Conservation (phyloP, 1,140 invertebrate species). For the Teleogryllus occipitalis region DNA sequence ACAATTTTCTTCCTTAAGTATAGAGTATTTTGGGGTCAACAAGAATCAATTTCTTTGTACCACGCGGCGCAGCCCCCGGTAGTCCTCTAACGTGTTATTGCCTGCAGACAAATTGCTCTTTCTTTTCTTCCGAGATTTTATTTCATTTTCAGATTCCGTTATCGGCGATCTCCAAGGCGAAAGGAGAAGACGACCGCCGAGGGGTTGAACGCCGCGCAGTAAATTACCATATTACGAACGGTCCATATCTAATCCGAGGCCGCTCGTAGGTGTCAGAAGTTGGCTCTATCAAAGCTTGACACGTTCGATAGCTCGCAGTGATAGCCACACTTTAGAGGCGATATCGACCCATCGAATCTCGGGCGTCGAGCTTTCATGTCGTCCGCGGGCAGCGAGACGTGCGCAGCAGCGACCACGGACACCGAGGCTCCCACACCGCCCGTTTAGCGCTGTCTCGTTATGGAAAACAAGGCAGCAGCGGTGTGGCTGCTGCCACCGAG, state of each 20-base stretch:
- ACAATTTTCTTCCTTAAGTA: neutral
- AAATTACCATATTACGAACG: slow-evolving; percentile 1
- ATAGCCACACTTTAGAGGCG: neutral
- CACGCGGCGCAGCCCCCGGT: neutral
- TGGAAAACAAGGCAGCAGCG: neutral
- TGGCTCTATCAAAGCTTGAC: slow-evolving; percentile 3
- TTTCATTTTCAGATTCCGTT: slow-evolving; percentile 5
- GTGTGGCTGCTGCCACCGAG: no score
- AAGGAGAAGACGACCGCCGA: neutral
- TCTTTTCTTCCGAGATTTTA: slow-evolving; percentile 5
- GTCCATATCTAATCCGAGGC: neutral
- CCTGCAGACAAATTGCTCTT: neutral
- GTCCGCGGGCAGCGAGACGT: neutral
- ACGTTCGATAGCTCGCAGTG: slow-evolving; percentile 3
- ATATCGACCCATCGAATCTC: neutral
- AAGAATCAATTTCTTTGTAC: slow-evolving; percentile 1
- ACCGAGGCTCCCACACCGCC: no score
- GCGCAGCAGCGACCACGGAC: no score
- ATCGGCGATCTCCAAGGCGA: neutral
- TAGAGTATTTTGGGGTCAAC: neutral
- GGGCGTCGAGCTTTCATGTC: slow-evolving; percentile 2
- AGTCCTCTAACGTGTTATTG: neutral
- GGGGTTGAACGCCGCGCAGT: neutral
- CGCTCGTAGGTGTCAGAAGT: slow-evolving; percentile 3
- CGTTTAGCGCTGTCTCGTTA: slow-evolving; percentile 3